phyloP scores from a whole-genome alignment of 1,140 invertebrate species.

The Papilio aristodemus region DNA sequence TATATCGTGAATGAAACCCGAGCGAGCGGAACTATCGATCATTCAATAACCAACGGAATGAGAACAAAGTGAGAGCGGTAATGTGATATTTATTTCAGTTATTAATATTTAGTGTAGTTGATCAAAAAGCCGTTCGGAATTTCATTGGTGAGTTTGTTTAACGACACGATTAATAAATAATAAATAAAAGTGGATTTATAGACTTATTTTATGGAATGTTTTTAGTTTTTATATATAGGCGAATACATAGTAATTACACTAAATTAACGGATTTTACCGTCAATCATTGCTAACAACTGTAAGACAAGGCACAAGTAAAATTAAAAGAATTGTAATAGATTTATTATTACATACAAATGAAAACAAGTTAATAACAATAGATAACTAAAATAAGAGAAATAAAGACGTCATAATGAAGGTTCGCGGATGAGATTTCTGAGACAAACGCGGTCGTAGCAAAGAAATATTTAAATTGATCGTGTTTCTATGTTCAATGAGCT shows the following conservation, averaged over 20 bases:
- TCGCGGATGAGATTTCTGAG: background rate
- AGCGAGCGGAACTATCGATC: background rate
- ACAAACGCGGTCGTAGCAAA: background rate
- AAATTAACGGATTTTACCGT: too few relatives aligned
- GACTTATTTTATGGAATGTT: too few relatives aligned
- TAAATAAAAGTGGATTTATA: too few relatives aligned
- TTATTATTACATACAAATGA: background rate
- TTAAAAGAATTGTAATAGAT: background rate
- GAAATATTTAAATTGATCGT: background rate
- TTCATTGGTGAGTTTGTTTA: background rate
- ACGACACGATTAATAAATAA: too few relatives aligned
- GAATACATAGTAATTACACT: too few relatives aligned
- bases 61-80: background rate
- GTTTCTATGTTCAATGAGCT: background rate
- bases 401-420: background rate
- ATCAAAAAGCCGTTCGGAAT: background rate
- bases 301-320: too few relatives aligned
- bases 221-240: too few relatives aligned
- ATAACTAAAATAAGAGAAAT: background rate
- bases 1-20: background rate
- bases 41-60: background rate
- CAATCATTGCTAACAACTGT: too few relatives aligned
- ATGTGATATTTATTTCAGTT: background rate
- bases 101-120: background rate
- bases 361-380: constrained; percentile 2